Evolutionary conservation across 1,140 invertebrate species (phyloP).

Genomic region (Condylostylus longicornis): DNA sequence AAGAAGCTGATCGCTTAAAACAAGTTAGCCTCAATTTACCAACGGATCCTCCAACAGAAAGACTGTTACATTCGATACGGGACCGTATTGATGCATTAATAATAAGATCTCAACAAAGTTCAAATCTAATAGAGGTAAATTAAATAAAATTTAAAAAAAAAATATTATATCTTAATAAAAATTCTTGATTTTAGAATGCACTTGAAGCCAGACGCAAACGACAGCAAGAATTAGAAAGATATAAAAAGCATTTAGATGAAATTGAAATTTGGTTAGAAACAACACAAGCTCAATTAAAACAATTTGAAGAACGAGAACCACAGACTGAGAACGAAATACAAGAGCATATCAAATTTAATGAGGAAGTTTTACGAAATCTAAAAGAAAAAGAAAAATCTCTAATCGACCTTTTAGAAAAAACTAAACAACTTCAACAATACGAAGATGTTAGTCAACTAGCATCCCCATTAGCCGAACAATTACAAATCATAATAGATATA

Average conservation of each 20-base stretch:
- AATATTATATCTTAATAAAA: background rate
- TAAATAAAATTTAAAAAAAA: background rate
- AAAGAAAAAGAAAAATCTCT: slow-evolving; percentile 28
- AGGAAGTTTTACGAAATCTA: slow-evolving; percentile 21
- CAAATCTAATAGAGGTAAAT: slow-evolving; percentile 29
- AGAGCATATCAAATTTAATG: slow-evolving; percentile 21
- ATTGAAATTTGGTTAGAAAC: slow-evolving; percentile 44
- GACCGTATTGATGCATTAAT: slow-evolving; percentile 27
- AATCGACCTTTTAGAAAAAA: slow-evolving; percentile 24
- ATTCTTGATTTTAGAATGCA: slow-evolving; percentile 31
- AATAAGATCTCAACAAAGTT: slow-evolving; percentile 26
- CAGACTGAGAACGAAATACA: slow-evolving; percentile 22
- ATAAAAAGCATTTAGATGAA: slow-evolving; percentile 44
- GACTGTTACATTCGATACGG: slow-evolving; percentile 22
- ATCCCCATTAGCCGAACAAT: slow-evolving; percentile 22
- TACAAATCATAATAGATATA: slow-evolving; percentile 23
- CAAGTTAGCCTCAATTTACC: slow-evolving; percentile 18
- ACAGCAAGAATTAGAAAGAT: slow-evolving; percentile 40
- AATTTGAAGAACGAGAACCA: slow-evolving; percentile 19
- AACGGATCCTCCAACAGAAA: slow-evolving; percentile 23
- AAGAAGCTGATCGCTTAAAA: slow-evolving; percentile 19
- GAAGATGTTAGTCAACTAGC: slow-evolving; percentile 27
- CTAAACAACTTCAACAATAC: slow-evolving; percentile 21
- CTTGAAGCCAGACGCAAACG: slow-evolving; percentile 37
- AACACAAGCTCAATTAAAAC: slow-evolving; percentile 21